Percentiles rank a stretch among this genome's conserved stretches.
Conservation (phyloP, 2,797 vertebrate genomes). For the Hipposideros larvatus region DNA sequence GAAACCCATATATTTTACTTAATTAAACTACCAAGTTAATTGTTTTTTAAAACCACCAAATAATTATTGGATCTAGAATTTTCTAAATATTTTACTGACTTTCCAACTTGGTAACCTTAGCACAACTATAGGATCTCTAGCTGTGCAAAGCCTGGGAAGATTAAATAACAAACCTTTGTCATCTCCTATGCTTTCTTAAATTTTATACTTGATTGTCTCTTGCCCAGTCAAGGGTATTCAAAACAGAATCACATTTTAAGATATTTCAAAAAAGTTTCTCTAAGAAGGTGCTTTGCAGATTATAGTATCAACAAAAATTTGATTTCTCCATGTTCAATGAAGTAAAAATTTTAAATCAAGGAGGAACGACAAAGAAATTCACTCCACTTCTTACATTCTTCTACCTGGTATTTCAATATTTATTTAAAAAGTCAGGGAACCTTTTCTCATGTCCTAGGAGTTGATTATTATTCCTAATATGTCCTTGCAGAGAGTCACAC, state of each 20-base stretch:
- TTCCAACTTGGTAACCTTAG: not conserved
- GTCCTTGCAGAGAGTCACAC: not conserved
- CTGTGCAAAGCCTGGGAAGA: not conserved
- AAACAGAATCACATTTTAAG: constrained; percentile 57
- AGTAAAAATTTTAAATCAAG: not conserved
- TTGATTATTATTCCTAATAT: not conserved
- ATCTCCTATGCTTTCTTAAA: not conserved
- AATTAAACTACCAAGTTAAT: constrained; percentile 17
- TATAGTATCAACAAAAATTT: constrained; percentile 3
- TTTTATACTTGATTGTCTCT: constrained; percentile 3
- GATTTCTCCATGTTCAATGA: not conserved
- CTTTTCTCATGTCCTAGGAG: not conserved
- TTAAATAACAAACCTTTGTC: constrained; percentile 16
- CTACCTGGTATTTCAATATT: not conserved
- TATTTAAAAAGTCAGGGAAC: constrained; percentile 24
- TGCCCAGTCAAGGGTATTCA: not conserved
- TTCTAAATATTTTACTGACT: not conserved
- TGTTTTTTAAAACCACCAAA: constrained; percentile 18
- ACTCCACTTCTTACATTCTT: not conserved
- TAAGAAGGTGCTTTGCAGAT: not conserved
- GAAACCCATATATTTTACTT: not conserved
- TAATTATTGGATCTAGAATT: not conserved
- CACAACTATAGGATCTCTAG: not conserved
- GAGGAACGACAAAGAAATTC: not conserved
- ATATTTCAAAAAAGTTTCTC: not conserved